Conservation (phyloP, 2,113 vertebrate genomes). For the Gymnogyps californianus region DNA sequence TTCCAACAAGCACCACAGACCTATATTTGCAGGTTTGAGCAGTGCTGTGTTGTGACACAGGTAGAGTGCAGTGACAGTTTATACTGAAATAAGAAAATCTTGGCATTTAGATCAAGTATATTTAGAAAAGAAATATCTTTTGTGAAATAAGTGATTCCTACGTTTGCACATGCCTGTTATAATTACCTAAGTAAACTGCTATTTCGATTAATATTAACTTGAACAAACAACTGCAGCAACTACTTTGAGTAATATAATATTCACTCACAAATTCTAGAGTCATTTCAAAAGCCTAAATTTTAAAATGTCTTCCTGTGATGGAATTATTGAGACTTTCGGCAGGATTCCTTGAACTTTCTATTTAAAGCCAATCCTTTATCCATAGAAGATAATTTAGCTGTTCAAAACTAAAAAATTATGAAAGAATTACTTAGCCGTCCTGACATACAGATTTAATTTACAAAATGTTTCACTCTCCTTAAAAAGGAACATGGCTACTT, state of each 20-base stretch:
- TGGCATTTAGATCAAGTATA: background rate
- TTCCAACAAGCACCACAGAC: background rate
- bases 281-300: background rate
- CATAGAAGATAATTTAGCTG: background rate
- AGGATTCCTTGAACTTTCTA: background rate
- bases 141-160: background rate
- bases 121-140: background rate
- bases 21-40: background rate
- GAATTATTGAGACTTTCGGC: background rate
- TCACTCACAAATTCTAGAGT: background rate
- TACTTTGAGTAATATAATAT: background rate
- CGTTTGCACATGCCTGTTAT: background rate
- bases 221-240: slow-evolving; percentile 24
- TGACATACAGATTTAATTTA: background rate
- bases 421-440: background rate
- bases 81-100: background rate
- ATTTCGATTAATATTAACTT: background rate
- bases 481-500: background rate
- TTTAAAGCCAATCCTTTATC: background rate
- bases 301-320: background rate
- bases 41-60: fast-evolving
- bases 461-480: background rate
- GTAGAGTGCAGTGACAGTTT: background rate
- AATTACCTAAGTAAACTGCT: slow-evolving; percentile 14
- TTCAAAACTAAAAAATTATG: background rate